Evolutionary conservation across 2,113 vertebrate species (phyloP).

Genomic region (Rostratula benghalensis): DNA sequence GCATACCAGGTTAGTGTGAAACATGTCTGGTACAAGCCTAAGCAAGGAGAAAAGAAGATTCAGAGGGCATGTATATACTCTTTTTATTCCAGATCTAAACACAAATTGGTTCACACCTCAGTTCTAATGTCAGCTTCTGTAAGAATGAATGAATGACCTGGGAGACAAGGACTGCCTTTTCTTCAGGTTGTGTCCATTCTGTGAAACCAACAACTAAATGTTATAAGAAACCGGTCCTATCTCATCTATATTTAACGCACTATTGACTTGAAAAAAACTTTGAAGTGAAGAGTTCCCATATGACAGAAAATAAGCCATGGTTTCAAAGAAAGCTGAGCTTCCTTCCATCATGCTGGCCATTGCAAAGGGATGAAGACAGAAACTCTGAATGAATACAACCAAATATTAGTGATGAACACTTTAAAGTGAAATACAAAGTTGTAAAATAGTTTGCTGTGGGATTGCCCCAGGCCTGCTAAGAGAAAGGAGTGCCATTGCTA

Average conservation of each 20-base stretch:
- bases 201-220: not conserved
- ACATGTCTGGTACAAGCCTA: not conserved
- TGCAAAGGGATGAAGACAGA: not conserved
- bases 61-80: not conserved
- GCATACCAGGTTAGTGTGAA: not conserved
- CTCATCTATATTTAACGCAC: not conserved
- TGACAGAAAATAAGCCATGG: not conserved
- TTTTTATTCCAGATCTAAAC: not conserved
- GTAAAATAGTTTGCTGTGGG: not conserved
- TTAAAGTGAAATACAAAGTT: not conserved
- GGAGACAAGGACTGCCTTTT: not conserved
- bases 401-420: not conserved
- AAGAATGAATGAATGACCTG: not conserved
- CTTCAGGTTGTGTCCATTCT: not conserved
- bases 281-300: not conserved
- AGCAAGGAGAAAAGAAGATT: not conserved
- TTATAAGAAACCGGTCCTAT: not conserved
- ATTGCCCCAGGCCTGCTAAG: not conserved
- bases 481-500: not conserved
- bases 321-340: not conserved
- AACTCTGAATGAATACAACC: rapidly evolving
- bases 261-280: not conserved
- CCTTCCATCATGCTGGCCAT: not conserved
- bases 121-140: not conserved
- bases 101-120: not conserved